phyloP scores from a whole-genome alignment of 2,113 vertebrate genomes.

The Potamarius usumacintae region DNA sequence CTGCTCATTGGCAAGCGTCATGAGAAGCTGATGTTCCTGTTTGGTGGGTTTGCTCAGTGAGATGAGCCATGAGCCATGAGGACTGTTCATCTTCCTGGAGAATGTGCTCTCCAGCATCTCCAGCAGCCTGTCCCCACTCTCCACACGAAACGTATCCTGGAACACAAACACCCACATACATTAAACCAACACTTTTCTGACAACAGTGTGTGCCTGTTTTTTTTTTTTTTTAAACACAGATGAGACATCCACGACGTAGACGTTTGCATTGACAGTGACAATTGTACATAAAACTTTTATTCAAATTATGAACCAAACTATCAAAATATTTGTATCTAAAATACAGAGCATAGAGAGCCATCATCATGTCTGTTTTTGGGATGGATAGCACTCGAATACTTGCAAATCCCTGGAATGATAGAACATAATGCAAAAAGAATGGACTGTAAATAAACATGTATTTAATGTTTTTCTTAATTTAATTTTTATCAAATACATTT shows the following conservation, averaged over 20 bases:
- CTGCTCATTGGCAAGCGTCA: conserved; percentile 85
- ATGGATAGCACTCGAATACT: neutral
- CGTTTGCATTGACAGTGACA: neutral
- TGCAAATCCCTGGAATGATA: neutral
- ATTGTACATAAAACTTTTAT: neutral
- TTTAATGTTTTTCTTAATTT: too few relatives aligned
- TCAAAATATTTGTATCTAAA: neutral
- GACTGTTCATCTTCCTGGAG: conserved; percentile 79
- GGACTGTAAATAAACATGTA: neutral
- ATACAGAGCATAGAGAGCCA: neutral
- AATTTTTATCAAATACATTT: neutral
- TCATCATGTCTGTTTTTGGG: neutral
- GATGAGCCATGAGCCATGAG: conserved; percentile 83
- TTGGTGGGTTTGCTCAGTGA: conserved; percentile 92
- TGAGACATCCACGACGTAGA: neutral
- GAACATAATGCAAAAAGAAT: neutral
- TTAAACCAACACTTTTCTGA: conserved; percentile 1
- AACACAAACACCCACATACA: conserved; percentile 21
- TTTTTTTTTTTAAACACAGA: neutral
- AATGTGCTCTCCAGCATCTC: conserved; percentile 84
- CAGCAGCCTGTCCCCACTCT: conserved; percentile 81
- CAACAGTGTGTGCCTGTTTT: neutral
- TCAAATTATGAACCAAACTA: neutral
- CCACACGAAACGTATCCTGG: conserved; percentile 87
- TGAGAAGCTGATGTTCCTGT: conserved; percentile 89